Conservation (phyloP, 2,113 vertebrate genomes). For the Sterna hirundo region DNA sequence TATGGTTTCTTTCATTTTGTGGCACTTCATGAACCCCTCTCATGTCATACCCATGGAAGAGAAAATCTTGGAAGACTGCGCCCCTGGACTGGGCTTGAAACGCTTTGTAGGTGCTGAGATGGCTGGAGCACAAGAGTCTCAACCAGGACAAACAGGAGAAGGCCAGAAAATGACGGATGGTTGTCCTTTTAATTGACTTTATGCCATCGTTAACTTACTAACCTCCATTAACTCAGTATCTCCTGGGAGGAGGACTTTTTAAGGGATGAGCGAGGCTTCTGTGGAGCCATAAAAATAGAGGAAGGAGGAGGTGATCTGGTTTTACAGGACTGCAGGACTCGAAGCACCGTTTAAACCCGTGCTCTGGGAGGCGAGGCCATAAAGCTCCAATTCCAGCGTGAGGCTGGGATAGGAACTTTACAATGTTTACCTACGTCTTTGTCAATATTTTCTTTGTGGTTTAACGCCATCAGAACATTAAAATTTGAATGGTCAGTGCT, state of each 20-base stretch:
- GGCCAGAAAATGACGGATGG: neutral
- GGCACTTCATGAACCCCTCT: neutral
- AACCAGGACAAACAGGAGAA: neutral
- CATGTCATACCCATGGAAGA: neutral
- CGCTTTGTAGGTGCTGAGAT: neutral
- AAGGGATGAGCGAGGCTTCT: neutral
- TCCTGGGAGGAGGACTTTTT: neutral
- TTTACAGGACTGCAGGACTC: neutral
- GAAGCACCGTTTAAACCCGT: neutral
- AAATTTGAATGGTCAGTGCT: neutral
- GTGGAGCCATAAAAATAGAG: neutral
- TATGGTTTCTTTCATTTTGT: neutral
- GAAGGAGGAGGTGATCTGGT: neutral
- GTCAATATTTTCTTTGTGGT: neutral
- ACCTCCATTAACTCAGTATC: neutral
- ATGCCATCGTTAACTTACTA: neutral
- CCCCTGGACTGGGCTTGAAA: neutral
- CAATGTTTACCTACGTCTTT: neutral
- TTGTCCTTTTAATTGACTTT: neutral
- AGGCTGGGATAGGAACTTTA: neutral
- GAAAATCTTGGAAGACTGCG: neutral
- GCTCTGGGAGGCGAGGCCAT: neutral
- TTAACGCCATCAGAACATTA: neutral
- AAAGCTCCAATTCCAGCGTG: neutral
- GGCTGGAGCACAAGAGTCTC: neutral